Base-by-base conservation (phyloP, 2,113 vertebrate species). In the Pluvialis apricaria region DNA sequence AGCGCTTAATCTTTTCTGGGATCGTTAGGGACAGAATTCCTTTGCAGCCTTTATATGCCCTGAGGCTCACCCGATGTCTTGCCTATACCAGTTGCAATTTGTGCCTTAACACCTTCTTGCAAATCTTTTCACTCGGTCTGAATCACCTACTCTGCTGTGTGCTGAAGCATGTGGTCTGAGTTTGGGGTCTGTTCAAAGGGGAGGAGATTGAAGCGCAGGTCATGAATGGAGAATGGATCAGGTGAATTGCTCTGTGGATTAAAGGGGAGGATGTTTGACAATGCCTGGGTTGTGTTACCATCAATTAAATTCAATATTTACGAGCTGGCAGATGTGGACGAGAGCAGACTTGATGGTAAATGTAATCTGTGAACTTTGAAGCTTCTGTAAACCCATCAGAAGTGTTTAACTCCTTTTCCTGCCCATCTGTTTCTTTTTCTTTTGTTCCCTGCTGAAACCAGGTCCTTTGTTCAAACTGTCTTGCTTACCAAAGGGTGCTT, bases 291-390 rank as follows among this genome's bases (percentile, higher is more conserved):
- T 94, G 45, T 94, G 62, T 82, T 90, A 36, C 54, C 10, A 26
- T 69, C 73, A 90, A 17, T 76, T 95, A 85, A 95, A 82, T 89
- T 91, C 86, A 82, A 8, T 92, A 90, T 86, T 97, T 92, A 73
- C 0, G 1, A 91, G 55, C 26, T 90, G 62, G 20, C 51, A 92
- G 70, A 55, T 71, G 29, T n/a, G 49, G n/a, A 36, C 2, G 10
- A 85, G 71, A 85, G 57, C 28, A 82, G 66, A 29, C 66, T 84
- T 84, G 51, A 21, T 87, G 60, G 77, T 90, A 86, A 93, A 86
- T 79, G 38, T 73, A 81, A 71, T 92, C 64, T 72, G 34, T 88
- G 69, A 94, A 86, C 42, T 92, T 28, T 52, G 45, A 84, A 86
- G 34, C 64, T 68, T 96, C 72, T 78, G 68, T 91, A 87, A 91